Percentiles rank a stretch among this genome's conserved stretches.
Conservation (phyloP, 2,113 vertebrate genomes). For the Turdus rufiventris region DNA sequence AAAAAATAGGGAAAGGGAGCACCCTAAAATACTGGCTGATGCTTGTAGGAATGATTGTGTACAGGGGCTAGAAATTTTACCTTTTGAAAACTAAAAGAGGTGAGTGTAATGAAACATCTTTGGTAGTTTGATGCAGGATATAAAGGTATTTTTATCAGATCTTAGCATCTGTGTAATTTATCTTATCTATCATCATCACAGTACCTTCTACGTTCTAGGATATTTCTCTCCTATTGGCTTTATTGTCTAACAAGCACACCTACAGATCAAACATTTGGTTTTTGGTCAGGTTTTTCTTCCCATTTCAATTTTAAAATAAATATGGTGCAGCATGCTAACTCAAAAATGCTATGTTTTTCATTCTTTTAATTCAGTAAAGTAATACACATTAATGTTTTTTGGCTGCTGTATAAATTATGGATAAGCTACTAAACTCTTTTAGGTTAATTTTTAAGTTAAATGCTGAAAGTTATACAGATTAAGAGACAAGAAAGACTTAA, state of each 20-base stretch:
- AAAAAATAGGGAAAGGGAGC: fast-evolving
- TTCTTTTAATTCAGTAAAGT: background rate
- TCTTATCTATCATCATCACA: fast-evolving
- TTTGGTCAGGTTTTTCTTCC: fast-evolving
- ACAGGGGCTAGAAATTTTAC: background rate
- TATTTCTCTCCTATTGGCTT: background rate
- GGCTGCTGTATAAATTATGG: background rate
- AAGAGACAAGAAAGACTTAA: background rate
- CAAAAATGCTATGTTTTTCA: background rate
- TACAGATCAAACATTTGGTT: background rate
- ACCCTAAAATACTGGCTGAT: too few relatives aligned
- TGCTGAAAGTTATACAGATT: background rate
- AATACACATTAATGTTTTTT: background rate
- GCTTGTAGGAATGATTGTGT: background rate
- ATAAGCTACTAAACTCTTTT: background rate
- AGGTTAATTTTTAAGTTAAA: background rate
- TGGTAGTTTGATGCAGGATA: background rate
- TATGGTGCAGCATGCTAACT: background rate
- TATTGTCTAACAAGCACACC: background rate
- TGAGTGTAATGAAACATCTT: background rate
- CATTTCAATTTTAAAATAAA: background rate
- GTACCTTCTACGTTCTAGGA: background rate
- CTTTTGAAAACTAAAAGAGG: background rate
- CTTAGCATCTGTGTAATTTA: background rate
- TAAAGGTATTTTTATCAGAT: background rate